phyloP scores from a whole-genome alignment of 2,888 invertebrate genomes.

The Tipula confusa region DNA sequence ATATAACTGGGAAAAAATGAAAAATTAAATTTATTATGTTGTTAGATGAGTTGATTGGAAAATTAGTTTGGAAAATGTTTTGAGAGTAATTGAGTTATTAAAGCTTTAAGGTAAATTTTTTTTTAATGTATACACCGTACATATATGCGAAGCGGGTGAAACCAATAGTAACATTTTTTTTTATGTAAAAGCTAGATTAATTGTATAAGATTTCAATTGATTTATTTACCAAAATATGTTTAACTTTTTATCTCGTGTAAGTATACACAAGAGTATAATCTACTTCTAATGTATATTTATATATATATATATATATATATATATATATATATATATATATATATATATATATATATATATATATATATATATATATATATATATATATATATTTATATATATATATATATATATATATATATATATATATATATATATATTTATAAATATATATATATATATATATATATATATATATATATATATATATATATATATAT shows the following conservation, averaged over 20 bases:
- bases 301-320: too few species aligned
- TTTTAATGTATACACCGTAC: neutral
- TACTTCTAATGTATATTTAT: neutral
- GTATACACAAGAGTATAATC: constrained; percentile 25
- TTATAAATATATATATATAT: too few species aligned
- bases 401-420: too few species aligned
- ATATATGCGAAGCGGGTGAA: neutral
- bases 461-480: too few species aligned
- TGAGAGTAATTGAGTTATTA: constrained; percentile 25
- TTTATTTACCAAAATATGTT: neutral
- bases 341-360: too few species aligned
- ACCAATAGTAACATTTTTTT: neutral
- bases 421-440: too few species aligned
- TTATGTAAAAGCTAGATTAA: neutral
- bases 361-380: too few species aligned
- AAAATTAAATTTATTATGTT: constrained; percentile 25
- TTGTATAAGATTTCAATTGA: constrained; percentile 20
- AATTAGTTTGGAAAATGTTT: constrained; percentile 12
- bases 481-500: too few species aligned
- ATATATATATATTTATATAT: too few species aligned
- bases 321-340: too few species aligned
- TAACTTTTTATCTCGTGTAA: neutral
- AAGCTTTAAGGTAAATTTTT: neutral
- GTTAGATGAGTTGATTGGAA: constrained; percentile 25
- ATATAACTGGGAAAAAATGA: constrained; percentile 7